Conservation (phyloP, 2,113 vertebrate genomes). For the Cyphomyrus discorhynchus region DNA sequence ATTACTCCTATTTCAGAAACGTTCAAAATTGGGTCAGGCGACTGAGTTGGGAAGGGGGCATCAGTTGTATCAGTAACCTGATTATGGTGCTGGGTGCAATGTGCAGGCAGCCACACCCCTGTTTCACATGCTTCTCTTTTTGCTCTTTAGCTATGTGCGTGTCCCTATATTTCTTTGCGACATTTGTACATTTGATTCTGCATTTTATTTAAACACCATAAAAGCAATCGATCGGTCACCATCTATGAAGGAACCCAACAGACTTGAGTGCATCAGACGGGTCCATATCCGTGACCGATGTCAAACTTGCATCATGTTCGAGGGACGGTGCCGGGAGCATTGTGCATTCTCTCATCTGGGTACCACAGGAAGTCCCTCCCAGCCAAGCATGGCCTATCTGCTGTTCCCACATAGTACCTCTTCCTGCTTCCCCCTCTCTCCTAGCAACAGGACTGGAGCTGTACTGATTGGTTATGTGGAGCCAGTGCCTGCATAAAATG, state of each 20-base stretch:
- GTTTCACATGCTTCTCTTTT: background rate
- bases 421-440: background rate
- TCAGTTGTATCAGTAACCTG: background rate
- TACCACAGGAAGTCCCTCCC: constrained; percentile 1
- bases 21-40: background rate
- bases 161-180: background rate
- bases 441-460: constrained; percentile 10
- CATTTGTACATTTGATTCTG: background rate
- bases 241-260: background rate
- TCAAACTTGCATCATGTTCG: background rate
- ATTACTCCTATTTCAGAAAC: constrained; percentile 17
- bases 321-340: background rate
- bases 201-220: background rate
- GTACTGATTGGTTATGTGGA: background rate
- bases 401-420: background rate
- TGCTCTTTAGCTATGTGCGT: background rate
- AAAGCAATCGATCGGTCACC: background rate
- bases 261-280: background rate
- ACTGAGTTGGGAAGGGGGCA: background rate
- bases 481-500: background rate
- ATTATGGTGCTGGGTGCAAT: background rate
- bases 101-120: background rate
- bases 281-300: too few relatives aligned
- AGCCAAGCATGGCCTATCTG: background rate
- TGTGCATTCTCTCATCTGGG: background rate